Base-by-base conservation (phyloP, 2,888 invertebrate genomes). In the Abscondita cerata region DNA sequence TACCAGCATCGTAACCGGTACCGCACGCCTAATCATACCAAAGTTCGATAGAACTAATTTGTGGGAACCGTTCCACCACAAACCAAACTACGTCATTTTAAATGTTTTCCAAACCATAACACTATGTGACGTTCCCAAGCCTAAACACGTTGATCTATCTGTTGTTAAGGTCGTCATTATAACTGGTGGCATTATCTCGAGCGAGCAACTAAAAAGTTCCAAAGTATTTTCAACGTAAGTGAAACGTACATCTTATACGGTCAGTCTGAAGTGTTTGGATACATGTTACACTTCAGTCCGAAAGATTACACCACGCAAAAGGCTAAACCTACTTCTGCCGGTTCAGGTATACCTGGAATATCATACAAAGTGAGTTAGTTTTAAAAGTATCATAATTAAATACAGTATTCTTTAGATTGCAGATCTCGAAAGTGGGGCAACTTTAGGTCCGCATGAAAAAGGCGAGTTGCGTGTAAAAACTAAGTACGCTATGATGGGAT, bases 401-500 rank as follows among this genome's bases (percentile, higher is more conserved):
- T 18, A 3, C 12, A 1, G 1, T 4, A 25, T 38, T 16, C 80
- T 80, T n/a, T 69, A 85, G 84, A 67, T 85, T 38, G 74, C 83
- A 8, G 76, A 84, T 57, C 65, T 75, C 2, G 80, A 82, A 9
- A 84, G 82, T 0, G 76, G 77, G 57, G 72, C 81, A 72, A 79
- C 81, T 15, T 64, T 77, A 4, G 83, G 83, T 34, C 79, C 83
- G 1, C 81, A 83, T 59, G 68, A 79, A n/a, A 73, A 76, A 0
- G 86, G 86, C 13, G 86, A 86, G 68, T 68, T 86, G 11, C 82
- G 83, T 79, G 8, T 84, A 1, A 83, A 82, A 75, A 81, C 69
- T 2, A 65, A 72, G 13, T 70, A 51, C 47, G 9, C 64, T 25
- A 74, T 78, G 61, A 72, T 81, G 77, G 82, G 80, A 2, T 85